Conservation (phyloP, 2,113 vertebrate genomes). For the Gymnarchus niloticus region DNA sequence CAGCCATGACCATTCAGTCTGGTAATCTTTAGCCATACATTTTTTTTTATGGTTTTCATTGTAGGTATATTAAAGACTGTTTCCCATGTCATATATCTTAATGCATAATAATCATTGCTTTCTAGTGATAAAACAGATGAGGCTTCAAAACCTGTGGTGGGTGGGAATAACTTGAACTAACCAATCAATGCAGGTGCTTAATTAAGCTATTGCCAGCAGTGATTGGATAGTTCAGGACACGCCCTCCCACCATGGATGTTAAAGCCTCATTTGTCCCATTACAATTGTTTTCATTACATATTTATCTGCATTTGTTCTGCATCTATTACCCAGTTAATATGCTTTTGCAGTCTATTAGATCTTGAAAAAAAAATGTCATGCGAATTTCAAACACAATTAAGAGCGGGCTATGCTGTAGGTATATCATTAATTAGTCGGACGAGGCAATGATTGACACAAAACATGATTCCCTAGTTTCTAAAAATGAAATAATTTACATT, state of each 20-base stretch:
- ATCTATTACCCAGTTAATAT: neutral
- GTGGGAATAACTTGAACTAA: no score
- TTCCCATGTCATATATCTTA: neutral
- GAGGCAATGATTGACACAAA: neutral
- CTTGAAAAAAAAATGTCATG: neutral
- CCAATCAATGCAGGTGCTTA: no score
- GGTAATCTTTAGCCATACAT: neutral
- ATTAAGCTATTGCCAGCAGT: neutral
- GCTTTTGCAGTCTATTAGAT: neutral
- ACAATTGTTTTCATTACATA: neutral
- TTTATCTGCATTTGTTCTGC: neutral
- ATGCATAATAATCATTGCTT: neutral
- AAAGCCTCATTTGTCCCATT: no score
- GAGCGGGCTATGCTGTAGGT: neutral
- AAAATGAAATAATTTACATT: neutral
- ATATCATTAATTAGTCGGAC: neutral
- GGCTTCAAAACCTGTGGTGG: no score
- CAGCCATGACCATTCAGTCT: neutral
- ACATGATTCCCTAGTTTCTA: neutral
- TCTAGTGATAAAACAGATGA: no score
- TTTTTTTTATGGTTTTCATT: neutral
- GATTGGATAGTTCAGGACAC: no score
- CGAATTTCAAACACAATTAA: neutral
- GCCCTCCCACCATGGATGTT: no score
- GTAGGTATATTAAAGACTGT: slow-evolving; percentile 11